phyloP scores from a whole-genome alignment of 1,140 invertebrate genomes.

The Cepaea nemoralis region DNA sequence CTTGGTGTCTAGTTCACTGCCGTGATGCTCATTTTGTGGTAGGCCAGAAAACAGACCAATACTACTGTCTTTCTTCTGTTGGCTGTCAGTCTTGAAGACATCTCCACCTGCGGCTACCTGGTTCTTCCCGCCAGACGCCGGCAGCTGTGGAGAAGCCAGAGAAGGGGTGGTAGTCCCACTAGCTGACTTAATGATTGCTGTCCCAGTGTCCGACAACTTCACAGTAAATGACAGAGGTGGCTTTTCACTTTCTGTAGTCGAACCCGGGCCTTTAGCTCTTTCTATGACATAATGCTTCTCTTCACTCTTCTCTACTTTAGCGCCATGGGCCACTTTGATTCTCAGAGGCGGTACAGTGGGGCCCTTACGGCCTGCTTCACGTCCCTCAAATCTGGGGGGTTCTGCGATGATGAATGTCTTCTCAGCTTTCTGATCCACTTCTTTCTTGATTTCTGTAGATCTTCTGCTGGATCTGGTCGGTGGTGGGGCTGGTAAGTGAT shows the following conservation, averaged over 20 bases:
- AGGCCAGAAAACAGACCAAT: conserved; percentile 27
- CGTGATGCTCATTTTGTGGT: conserved; percentile 20
- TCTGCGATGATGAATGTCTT: conserved; percentile 24
- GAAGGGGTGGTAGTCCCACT: not conserved
- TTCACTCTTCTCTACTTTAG: conserved; percentile 34
- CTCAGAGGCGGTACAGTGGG: conserved; percentile 34
- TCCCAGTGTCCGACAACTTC: conserved; percentile 30
- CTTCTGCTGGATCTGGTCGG: not conserved
- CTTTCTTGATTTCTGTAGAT: conserved; percentile 26
- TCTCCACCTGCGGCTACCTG: not conserved
- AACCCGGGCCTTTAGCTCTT: not conserved
- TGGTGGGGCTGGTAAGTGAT: conserved; percentile 18
- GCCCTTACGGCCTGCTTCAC: conserved; percentile 23
- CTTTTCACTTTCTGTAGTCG: conserved; percentile 26
- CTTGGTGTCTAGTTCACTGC: not conserved
- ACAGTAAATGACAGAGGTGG: conserved; percentile 28
- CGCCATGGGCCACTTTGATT: conserved; percentile 32
- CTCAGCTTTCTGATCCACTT: conserved; percentile 23
- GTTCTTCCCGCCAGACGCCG: not conserved
- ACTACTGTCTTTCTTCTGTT: conserved; percentile 1
- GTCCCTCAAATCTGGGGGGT: not conserved
- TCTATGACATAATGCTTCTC: conserved; percentile 39
- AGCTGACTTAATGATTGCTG: conserved; percentile 14
- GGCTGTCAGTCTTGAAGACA: not conserved
- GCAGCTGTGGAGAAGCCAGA: not conserved